Evolutionary conservation across 2,888 invertebrate genomes (phyloP).

Genomic region (Sepioteuthis lessoniana): DNA sequence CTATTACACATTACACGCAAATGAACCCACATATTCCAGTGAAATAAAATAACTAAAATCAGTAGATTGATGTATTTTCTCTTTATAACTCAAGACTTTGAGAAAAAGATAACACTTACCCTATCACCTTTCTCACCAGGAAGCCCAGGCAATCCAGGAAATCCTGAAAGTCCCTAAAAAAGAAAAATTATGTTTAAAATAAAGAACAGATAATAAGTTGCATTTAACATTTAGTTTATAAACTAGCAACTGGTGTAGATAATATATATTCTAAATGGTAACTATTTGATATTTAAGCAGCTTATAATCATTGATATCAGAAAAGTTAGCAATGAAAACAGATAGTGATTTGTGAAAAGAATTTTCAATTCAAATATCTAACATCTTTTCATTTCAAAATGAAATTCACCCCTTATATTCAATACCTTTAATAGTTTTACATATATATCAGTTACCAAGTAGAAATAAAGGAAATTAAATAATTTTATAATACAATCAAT

Average conservation of each 20-base stretch:
- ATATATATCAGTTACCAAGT: no score
- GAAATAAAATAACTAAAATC: background rate
- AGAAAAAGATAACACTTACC: conserved; percentile 77
- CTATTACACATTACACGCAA: no score
- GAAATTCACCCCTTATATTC: background rate
- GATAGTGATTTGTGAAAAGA: background rate
- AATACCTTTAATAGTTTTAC: no score
- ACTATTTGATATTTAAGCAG: no score
- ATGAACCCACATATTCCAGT: background rate
- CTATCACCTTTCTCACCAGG: conserved; percentile 72
- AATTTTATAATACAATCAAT: background rate
- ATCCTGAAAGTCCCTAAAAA: conserved; percentile 77
- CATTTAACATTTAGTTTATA: background rate
- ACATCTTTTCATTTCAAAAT: background rate
- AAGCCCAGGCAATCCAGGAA: conserved; percentile 82
- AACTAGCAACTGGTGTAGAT: background rate
- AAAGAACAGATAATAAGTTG: background rate
- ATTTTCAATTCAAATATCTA: background rate
- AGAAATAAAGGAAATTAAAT: background rate
- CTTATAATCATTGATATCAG: background rate
- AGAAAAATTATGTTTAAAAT: no score
- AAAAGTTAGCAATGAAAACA: background rate
- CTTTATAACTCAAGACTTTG: background rate
- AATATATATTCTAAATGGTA: background rate
- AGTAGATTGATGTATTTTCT: no score